A percentile compares a stretch with the other conserved stretches of the same genome.
Conservation (phyloP, 2,888 invertebrate species). For the Pyrochroa serraticornis region DNA sequence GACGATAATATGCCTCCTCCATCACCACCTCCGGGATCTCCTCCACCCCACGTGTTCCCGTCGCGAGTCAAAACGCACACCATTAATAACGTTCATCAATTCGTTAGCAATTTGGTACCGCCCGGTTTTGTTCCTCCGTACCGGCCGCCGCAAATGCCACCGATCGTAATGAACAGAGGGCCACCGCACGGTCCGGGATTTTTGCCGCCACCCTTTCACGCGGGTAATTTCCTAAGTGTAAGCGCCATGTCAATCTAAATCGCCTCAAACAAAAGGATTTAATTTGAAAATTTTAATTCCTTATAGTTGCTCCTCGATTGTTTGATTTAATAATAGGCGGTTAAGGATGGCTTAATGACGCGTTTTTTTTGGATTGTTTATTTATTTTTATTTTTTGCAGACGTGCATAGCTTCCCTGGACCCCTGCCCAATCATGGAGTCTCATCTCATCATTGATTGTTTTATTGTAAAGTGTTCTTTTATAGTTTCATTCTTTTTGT, state of each 20-base stretch:
- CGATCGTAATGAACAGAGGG: conserved; percentile 16
- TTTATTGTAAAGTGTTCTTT: conserved; percentile 6
- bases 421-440: conserved; percentile 16
- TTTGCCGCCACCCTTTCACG: conserved; percentile 3
- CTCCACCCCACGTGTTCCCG: conserved; percentile 64
- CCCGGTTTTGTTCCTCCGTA: background rate
- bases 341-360: background rate
- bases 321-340: too few species aligned
- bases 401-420: conserved; percentile 8
- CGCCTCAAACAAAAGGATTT: too few species aligned
- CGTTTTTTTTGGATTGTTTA: background rate
- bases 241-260: too few species aligned
- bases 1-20: conserved; percentile 64
- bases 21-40: conserved; percentile 67
- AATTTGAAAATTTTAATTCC: too few species aligned
- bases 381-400: conserved; percentile 6
- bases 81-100: conserved; percentile 50
- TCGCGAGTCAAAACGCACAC: conserved; percentile 52
- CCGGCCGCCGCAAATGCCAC: conserved; percentile 5
- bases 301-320: too few species aligned
- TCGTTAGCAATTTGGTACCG: conserved; percentile 19
- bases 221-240: background rate
- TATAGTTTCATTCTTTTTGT: too few species aligned
- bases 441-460: conserved; percentile 15
- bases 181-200: conserved; percentile 5